Percentiles rank a stretch among this genome's conserved stretches.
These are phyloP conservation scores for Acanthopleura granulata DNA, from an alignment of 2,888 invertebrate genomes.

Conservation along the genomic window DNA sequence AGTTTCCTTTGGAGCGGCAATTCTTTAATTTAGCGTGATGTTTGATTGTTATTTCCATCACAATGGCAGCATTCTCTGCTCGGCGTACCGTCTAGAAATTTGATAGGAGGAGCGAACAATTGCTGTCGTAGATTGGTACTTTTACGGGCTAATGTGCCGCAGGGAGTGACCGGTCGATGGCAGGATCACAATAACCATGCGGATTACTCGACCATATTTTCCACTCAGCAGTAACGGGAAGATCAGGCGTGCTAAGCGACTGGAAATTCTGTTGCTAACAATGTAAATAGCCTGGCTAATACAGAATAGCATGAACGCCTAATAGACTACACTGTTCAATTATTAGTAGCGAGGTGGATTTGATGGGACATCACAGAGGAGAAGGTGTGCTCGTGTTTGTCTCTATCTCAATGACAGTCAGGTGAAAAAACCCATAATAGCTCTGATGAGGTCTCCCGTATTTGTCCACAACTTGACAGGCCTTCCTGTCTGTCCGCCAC, in stretches of 20 bases:
- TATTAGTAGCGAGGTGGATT: neutral
- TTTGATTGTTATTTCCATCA: slow-evolving; percentile 10
- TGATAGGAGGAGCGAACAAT: neutral
- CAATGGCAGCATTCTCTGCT: neutral
- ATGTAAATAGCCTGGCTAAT: neutral
- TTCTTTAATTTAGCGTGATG: slow-evolving; percentile 3
- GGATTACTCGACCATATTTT: neutral
- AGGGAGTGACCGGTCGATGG: neutral
- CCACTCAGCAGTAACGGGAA: neutral
- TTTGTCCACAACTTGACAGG: neutral
- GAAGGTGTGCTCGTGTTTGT: neutral
- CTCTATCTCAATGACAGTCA: neutral
- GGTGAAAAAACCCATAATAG: neutral
- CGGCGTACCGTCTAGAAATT: neutral
- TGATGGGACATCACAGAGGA: neutral
- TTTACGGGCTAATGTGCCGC: neutral
- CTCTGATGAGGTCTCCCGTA: neutral
- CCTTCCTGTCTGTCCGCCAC: neutral
- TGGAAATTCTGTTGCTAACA: neutral
- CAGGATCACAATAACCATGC: neutral
- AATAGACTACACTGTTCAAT: neutral
- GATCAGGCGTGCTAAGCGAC: neutral
- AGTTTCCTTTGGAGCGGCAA: neutral
- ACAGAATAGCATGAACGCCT: neutral
- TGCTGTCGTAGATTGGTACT: neutral